Evolutionary conservation across 2,113 vertebrate species (phyloP), one percentile per base, ranked within the genome.

Genomic region (Callithrix jacchus): DNA sequence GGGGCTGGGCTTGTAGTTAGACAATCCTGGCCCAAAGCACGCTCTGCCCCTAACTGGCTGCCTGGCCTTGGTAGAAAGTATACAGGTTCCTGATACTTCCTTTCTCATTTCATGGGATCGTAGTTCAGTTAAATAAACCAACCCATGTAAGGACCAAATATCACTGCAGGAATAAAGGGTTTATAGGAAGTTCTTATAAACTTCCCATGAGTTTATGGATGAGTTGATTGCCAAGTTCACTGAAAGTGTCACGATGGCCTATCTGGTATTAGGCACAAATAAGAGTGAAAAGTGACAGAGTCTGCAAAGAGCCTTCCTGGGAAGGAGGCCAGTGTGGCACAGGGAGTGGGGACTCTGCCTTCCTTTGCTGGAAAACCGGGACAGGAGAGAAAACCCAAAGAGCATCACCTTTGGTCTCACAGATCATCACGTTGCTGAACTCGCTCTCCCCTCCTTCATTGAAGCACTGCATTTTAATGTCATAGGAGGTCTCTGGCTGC

Each of bases 391-490:
- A 45, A 47, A n/a, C 25, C 32, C 0, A 0, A 1, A 10, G 52
- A 82, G 70, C 42, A 32, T 98, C 97, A 99, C 99, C 99, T 99
- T 99, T 99, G 16, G 99, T 99, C 98, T 99, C 99, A 5, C 99
- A 99, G 97, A 99, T 99, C 98, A 99, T 99, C 73, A 99, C 99
- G 0, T 99, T 99, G 97, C 99, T 99, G 95, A 99, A 99, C 91
- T 99, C 99, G 1, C 99, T 99, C 98, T 99, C 99, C 0, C 99
- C 99, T 0, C 99, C 99, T 97, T 99, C 99, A 0, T 99, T 99
- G 98, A 99, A 99, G 98, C 99, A 99, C 73, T 99, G 99, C 99
- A 99, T 99, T 98, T 99, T 99, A 95, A 99, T 99, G 98, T 99
- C 99, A 0, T 99, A 99, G 0, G 99, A 99, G 1, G 99, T 99